A percentile compares a stretch with the other conserved stretches of the same genome.
Evolutionary conservation across 2,113 vertebrate genomes (phyloP).

Genomic region (Heterotis niloticus): DNA sequence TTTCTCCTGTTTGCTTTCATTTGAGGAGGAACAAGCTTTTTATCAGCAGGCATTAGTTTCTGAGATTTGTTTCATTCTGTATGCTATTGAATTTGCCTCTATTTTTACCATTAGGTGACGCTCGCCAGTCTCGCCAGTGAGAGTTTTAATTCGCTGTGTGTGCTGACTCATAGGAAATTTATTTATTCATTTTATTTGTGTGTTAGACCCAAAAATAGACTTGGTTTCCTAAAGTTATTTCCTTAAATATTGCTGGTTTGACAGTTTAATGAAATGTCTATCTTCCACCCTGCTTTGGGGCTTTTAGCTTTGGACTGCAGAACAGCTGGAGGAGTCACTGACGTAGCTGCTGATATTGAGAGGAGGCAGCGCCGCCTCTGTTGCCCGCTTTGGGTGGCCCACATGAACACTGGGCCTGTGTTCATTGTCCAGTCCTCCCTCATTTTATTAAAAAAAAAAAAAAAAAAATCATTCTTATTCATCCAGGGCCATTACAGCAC

Average conservation of each 20-base stretch:
- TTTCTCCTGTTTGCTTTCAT: too few relatives aligned
- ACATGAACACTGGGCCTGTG: too few relatives aligned
- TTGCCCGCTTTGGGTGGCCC: too few relatives aligned
- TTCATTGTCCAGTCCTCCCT: too few relatives aligned
- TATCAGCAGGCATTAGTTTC: not conserved
- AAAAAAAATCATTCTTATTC: too few relatives aligned
- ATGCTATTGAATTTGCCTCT: not conserved
- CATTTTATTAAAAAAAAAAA: too few relatives aligned
- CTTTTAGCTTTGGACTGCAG: not conserved
- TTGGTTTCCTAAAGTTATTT: not conserved
- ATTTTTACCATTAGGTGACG: not conserved
- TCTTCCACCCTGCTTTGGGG: constrained; percentile 2
- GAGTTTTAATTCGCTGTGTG: not conserved
- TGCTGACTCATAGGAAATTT: constrained; percentile 3
- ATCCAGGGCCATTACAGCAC: too few relatives aligned
- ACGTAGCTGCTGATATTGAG: too few relatives aligned
- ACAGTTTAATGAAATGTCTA: not conserved
- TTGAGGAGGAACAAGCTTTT: not conserved
- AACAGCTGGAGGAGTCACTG: too few relatives aligned
- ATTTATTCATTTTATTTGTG: not conserved
- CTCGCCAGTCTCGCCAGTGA: not conserved
- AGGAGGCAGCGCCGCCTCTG: too few relatives aligned
- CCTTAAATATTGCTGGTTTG: constrained; percentile 10
- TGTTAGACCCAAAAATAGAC: not conserved
- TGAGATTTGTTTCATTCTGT: not conserved